Conservation (phyloP, 2,113 vertebrate genomes). For the Brienomyrus longianalis region DNA sequence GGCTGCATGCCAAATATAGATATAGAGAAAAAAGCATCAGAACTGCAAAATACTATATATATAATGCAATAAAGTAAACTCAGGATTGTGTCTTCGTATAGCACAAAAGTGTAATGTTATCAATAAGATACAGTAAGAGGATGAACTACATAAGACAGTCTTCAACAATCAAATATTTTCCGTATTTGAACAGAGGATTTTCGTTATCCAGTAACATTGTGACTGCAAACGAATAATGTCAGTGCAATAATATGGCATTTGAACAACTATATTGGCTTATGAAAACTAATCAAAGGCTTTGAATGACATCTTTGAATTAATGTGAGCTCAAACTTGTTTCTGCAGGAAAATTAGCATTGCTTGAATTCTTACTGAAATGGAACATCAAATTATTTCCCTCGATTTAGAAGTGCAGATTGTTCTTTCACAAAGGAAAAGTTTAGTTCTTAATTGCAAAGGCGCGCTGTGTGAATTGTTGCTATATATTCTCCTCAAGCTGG, state of each 20-base stretch:
- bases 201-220: background rate
- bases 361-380: conserved; percentile 9
- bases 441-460: background rate
- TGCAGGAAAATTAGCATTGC: conserved; percentile 6
- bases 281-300: conserved; percentile 16
- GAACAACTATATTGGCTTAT: conserved; percentile 19
- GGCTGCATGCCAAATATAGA: background rate
- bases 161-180: background rate
- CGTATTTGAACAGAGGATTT: background rate
- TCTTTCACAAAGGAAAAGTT: background rate
- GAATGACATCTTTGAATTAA: background rate
- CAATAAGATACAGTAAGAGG: background rate
- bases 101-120: background rate
- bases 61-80: background rate
- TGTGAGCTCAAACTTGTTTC: background rate
- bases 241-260: conserved; percentile 10
- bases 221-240: background rate
- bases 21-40: background rate
- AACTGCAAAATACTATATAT: background rate
- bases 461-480: background rate
- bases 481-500: background rate
- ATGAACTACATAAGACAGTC: background rate
- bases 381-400: conserved; percentile 14
- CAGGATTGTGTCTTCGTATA: background rate
- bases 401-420: conserved; percentile 13